Evolutionary conservation across 64 coral and sea anemone genomes (phyloP).

Genomic region (Pocillopora verrucosa): DNA sequence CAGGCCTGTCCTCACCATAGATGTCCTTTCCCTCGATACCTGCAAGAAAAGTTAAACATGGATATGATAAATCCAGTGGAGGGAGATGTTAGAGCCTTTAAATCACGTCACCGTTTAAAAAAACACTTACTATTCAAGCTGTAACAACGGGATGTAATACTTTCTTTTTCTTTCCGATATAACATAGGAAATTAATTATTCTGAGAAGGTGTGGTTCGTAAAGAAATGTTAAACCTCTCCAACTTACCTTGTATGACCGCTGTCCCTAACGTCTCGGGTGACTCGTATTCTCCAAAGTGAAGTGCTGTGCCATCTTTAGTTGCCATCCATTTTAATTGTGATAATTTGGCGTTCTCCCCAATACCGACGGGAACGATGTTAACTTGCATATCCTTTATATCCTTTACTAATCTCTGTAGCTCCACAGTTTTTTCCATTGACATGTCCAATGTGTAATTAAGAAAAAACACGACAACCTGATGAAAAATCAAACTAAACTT

Average conservation of each 20-base stretch:
- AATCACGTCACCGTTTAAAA: no score
- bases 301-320: background rate
- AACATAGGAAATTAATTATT: no score
- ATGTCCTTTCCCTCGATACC: background rate
- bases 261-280: background rate
- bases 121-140: no score
- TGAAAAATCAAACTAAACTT: background rate
- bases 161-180: no score
- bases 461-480: background rate
- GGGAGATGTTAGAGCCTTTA: no score
- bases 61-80: no score
- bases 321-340: background rate
- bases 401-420: background rate
- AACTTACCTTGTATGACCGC: background rate
- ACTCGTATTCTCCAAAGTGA: slow-evolving; percentile 3
- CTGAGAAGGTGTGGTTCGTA: no score
- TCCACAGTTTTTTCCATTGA: background rate
- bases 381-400: background rate
- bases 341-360: background rate
- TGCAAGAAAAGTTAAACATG: background rate
- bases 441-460: background rate
- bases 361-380: background rate
- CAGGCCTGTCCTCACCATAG: background rate
- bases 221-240: background rate
- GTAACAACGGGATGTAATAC: no score